Conservation (phyloP, 2,797 vertebrate species). For the Vespertilio murinus region DNA sequence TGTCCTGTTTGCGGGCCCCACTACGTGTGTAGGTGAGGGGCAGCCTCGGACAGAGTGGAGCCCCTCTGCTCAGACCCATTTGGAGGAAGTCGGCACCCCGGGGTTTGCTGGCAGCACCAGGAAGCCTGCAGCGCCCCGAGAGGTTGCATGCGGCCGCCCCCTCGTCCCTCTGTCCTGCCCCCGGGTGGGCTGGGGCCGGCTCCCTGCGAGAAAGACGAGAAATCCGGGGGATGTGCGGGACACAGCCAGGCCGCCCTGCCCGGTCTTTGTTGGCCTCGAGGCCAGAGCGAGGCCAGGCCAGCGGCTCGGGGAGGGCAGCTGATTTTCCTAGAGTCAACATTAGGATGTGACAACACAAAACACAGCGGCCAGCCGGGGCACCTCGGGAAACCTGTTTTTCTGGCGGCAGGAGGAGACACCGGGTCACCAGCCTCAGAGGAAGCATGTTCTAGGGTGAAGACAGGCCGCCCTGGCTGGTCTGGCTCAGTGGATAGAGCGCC, state of each 20-base stretch:
- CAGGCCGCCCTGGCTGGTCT: too few species aligned
- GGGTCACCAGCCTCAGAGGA: background rate
- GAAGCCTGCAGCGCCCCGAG: constrained; percentile 36
- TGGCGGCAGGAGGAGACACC: background rate
- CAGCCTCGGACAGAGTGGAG: background rate
- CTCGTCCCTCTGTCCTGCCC: background rate
- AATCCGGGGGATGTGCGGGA: background rate
- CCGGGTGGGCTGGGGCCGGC: background rate
- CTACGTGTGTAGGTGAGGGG: background rate
- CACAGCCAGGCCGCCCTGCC: background rate
- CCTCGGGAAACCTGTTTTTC: constrained; percentile 69
- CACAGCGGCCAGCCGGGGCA: constrained; percentile 36
- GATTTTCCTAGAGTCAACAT: constrained; percentile 74
- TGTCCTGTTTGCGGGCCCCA: constrained; percentile 41
- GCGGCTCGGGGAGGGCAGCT: constrained; percentile 39
- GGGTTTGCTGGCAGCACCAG: constrained; percentile 22
- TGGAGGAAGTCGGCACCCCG: constrained; percentile 35
- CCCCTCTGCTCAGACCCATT: constrained; percentile 52
- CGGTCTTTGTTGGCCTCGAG: background rate
- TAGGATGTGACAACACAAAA: constrained; percentile 67
- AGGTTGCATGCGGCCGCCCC: background rate
- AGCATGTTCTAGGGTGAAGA: fast-evolving
- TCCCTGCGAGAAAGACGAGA: background rate
- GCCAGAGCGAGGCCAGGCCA: background rate
- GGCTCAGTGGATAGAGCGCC: too few species aligned